These are phyloP conservation scores for Nomada fabriciana DNA, from an alignment of 2,888 invertebrate species.

Conservation along the genomic window DNA sequence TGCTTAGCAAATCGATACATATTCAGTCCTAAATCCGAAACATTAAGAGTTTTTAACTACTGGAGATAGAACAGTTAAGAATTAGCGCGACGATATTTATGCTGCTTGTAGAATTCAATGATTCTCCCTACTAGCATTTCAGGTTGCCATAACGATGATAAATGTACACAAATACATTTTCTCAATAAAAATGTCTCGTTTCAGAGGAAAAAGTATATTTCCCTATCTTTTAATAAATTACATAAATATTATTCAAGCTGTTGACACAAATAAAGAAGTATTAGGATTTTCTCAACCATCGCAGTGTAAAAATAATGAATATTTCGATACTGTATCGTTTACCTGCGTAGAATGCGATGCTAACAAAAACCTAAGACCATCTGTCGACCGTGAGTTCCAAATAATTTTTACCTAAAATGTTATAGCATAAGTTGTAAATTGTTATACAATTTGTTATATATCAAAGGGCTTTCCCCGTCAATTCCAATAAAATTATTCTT, in stretches of 20 bases:
- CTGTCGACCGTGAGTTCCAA: slow-evolving; percentile 81
- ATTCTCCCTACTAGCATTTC: neutral
- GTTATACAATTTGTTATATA: too few relatives aligned
- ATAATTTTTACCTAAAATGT: slow-evolving; percentile 5
- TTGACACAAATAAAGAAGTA: slow-evolving; percentile 52
- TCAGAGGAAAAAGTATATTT: neutral
- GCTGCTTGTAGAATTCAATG: neutral
- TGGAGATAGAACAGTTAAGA: too few relatives aligned
- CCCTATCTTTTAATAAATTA: slow-evolving; percentile 30
- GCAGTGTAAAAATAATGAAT: slow-evolving; percentile 84
- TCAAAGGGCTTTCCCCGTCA: too few relatives aligned
- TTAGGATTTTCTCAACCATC: slow-evolving; percentile 73
- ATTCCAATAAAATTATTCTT: too few relatives aligned
- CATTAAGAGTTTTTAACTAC: too few relatives aligned
- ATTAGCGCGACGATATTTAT: too few relatives aligned
- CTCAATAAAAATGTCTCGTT: slow-evolving; percentile 15
- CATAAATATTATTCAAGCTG: slow-evolving; percentile 12
- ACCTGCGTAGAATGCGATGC: slow-evolving; percentile 85
- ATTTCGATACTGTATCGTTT: slow-evolving; percentile 85
- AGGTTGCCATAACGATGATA: slow-evolving; percentile 35
- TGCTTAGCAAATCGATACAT: too few relatives aligned
- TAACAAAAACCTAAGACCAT: slow-evolving; percentile 82
- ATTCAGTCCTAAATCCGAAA: too few relatives aligned
- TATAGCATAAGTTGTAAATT: too few relatives aligned
- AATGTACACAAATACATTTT: slow-evolving; percentile 17